Evolutionary conservation across 2,113 vertebrate species (phyloP).

Genomic region (Lagenorhynchus albirostris): DNA sequence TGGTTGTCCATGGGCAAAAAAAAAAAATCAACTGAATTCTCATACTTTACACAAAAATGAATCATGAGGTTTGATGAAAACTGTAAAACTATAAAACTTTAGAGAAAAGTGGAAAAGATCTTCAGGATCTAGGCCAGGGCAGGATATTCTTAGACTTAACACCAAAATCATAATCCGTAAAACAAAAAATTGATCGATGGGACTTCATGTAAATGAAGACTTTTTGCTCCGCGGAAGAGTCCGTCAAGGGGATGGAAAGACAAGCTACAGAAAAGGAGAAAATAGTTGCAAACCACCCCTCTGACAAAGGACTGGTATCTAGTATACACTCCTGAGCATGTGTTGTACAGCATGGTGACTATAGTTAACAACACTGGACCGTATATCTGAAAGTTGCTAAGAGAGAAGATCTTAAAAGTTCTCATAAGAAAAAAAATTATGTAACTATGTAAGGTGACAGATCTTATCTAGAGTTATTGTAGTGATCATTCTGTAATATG

Average conservation of each 20-base stretch:
- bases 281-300: not conserved
- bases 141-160: not conserved
- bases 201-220: not conserved
- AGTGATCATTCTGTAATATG: too few species aligned
- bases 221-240: not conserved
- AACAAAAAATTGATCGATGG: not conserved
- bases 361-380: too few species aligned
- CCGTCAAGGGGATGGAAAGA: not conserved
- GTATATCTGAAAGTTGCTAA: too few species aligned
- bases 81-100: not conserved
- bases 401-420: too few species aligned
- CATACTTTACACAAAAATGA: not conserved
- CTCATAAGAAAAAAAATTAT: too few species aligned
- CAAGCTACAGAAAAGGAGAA: not conserved
- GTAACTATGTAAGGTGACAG: too few species aligned
- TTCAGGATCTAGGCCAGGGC: not conserved
- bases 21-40: not conserved
- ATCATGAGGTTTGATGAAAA: not conserved
- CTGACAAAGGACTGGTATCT: not conserved
- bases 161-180: not conserved
- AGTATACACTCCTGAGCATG: too few species aligned
- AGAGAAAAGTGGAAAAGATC: not conserved
- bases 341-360: not conserved
- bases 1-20: accelerated
- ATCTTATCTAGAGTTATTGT: too few species aligned